Evolutionary conservation across 64 coral and sea anemone species (phyloP), one percentile per base, ranked within the genome.

Genomic region (Acropora tenuis): DNA sequence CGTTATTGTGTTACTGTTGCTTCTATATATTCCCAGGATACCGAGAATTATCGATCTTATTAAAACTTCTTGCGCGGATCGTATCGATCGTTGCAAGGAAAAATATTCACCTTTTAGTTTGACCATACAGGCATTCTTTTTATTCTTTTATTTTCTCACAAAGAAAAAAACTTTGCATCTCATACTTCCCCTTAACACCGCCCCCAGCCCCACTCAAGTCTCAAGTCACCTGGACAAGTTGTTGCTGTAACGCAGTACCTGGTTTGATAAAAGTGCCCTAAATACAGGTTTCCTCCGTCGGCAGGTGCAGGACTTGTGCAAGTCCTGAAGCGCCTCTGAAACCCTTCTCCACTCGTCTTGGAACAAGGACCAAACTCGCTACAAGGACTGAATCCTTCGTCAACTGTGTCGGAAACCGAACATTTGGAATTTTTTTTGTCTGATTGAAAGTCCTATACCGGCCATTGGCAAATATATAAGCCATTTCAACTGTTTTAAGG

Each of bases 251-350:
- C 16, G 50, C 95, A 97, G 41, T 78, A 43, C 48, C 88, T 91
- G 4, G 82, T 94, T 74, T 97, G 69, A 18, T 94, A 73, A 61
- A 75, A 74, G 42, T 78, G 69, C 88, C 95, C 95, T 71, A 84
- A 84, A 77, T 92, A 97, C 3, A 78, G 80, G 41, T 88, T 97
- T 2, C 95, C 95, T 5, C 95, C 88, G 88, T 84, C 74, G 16
- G 77, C 71, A 53, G 95, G 95, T 8, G 76, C 69, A 0, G 95
- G 95, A 47, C 94, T 94, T 53, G 88, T 85, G 47, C 95, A 97
- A 17, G 92, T 90, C 83, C 95, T 76, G 57, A 83, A 79, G 9
- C 95, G 82, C 46, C 75, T 87, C 58, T 94, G 91, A 79, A 97
- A 45, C 7, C 88, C 89, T 50, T 11, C 50, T 13, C 92, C 95